Evolutionary conservation across 1,140 invertebrate genomes (phyloP).

Genomic region (Drosophila quadrilineata): DNA sequence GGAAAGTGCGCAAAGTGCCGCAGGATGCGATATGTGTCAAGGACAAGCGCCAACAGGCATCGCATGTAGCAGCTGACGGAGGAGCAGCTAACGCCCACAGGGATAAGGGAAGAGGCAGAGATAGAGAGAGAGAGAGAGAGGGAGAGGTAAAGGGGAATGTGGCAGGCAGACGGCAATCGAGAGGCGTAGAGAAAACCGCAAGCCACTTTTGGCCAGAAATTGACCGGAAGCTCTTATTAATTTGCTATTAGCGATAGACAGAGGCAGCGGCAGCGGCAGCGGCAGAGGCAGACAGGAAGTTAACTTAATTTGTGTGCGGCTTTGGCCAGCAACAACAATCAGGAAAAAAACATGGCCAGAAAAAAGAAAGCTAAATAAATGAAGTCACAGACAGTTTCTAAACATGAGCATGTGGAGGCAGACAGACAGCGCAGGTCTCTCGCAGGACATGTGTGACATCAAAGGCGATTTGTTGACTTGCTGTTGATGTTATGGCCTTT

Average conservation of each 20-base stretch:
- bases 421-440: constrained; percentile 1
- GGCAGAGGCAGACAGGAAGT: constrained; percentile 81
- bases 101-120: not conserved
- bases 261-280: too few species aligned
- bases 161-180: not conserved
- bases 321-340: constrained; percentile 49
- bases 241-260: constrained; percentile 80
- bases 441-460: constrained; percentile 56
- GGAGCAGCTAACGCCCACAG: constrained; percentile 18
- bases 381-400: constrained; percentile 48
- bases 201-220: constrained; percentile 47
- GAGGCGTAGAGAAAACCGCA: constrained; percentile 43
- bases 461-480: constrained; percentile 38
- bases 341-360: not conserved
- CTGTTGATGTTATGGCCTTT: too few species aligned
- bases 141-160: constrained; percentile 12
- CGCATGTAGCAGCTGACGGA: constrained; percentile 35
- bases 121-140: not conserved
- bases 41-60: constrained; percentile 57
- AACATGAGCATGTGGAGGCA: constrained; percentile 56
- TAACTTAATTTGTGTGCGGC: constrained; percentile 77
- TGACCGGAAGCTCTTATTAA: constrained; percentile 79
- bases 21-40: constrained; percentile 59
- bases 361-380: constrained; percentile 13
- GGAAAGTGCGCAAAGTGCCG: constrained; percentile 46